Evolutionary conservation across 2,113 vertebrate species (phyloP).

Genomic region (Leptodactylus fuscus): DNA sequence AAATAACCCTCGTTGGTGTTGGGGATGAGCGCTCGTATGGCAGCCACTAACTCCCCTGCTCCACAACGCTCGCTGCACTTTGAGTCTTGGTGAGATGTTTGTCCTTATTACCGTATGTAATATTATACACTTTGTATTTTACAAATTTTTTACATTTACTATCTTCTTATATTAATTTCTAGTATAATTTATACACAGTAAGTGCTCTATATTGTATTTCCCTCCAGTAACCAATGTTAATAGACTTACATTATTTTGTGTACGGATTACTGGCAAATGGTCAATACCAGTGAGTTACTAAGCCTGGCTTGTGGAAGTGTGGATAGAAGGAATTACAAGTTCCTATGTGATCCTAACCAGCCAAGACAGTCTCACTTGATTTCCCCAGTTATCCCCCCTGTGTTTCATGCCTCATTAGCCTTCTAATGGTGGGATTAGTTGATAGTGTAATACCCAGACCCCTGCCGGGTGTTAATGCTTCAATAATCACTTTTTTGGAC

Average conservation of each 20-base stretch:
- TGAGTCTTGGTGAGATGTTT: too few relatives aligned
- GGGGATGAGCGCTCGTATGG: too few relatives aligned
- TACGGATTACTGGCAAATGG: background rate
- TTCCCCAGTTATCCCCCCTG: constrained; percentile 48
- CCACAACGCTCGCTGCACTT: too few relatives aligned
- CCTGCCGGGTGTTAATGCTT: constrained; percentile 55
- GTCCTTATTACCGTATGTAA: too few relatives aligned
- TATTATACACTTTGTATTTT: too few relatives aligned
- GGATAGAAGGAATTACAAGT: constrained; percentile 45
- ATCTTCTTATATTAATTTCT: too few relatives aligned
- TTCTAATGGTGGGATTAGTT: constrained; percentile 59
- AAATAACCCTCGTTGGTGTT: too few relatives aligned
- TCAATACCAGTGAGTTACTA: background rate
- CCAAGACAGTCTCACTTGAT: constrained; percentile 51
- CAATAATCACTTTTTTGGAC: constrained; percentile 42
- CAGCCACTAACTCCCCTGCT: too few relatives aligned
- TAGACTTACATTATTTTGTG: background rate
- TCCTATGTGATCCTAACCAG: constrained; percentile 45
- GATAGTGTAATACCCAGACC: constrained; percentile 41
- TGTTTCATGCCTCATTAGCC: constrained; percentile 59
- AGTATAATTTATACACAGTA: too few relatives aligned
- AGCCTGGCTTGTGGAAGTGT: background rate
- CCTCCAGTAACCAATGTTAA: too few relatives aligned
- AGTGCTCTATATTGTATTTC: background rate
- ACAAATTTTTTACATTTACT: too few relatives aligned